Base-by-base conservation (phyloP, 2,888 invertebrate genomes). In the Pteria penguin region DNA sequence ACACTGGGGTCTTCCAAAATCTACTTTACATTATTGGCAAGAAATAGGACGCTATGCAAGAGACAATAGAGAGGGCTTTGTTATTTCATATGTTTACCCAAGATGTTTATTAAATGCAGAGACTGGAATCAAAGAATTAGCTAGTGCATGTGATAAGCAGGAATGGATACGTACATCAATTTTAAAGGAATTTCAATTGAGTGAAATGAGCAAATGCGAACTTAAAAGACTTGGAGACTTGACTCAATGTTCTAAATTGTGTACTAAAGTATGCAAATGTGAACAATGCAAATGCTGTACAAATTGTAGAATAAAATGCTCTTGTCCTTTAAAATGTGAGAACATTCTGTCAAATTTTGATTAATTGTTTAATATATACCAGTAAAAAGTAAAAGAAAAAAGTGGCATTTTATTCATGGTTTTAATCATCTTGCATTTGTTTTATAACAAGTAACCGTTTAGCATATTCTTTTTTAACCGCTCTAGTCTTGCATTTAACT, bases 1-100 rank as follows among this genome's bases (percentile, higher is more conserved):
- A 2, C 77, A 79, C 45, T 79, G 79, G 79, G 81, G 81, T 4
- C 22, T 61, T 0, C 74, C 77, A 0, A 24, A n/a, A 36, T 55
- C 68, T 33, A 18, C 61, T 27, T 54, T 81, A 0, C 18, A 18
- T 14, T 77, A 77, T 52, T 81, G 80, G 79, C 82, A 81, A 36
- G 79, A 82, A 32, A 31, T 73, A 27, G 73, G 79, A 3, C 18
- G 70, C 14, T 72, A 71, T 72, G 70, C 52, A 2, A 18, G 74
- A 29, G 71, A 71, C 58, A 70, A 73, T 2, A 24, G 67, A 33
- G 14, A 58, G 11, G 60, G 74, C 31, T 54, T 57, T 57, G 61
- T 71, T 3, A 18, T 72, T n/a, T 61, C 31, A 22, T 76, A 68
- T 76, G 72, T 45, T 11, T 76, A 57, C 27, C 55, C 58, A 22